Conservation (phyloP, 2,888 invertebrate genomes). For the Magallana nippona region DNA sequence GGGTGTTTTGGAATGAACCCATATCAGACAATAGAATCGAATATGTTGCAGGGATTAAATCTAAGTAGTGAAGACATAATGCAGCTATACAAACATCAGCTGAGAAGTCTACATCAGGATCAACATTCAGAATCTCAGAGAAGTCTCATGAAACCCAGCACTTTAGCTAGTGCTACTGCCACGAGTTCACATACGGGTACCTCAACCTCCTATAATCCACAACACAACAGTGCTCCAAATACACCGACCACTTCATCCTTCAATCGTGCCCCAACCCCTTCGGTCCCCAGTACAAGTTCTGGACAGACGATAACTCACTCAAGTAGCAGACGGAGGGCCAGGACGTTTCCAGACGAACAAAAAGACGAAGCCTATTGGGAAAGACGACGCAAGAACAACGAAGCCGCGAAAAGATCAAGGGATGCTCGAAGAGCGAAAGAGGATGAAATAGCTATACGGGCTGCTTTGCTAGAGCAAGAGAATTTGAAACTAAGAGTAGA, state of each 20-base stretch:
- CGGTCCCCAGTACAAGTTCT: constrained; percentile 49
- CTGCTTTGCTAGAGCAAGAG: constrained; percentile 92
- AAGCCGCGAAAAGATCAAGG: constrained; percentile 95
- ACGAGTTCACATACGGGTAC: constrained; percentile 43
- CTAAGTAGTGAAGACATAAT: constrained; percentile 72
- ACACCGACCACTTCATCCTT: constrained; percentile 51
- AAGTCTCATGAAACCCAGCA: constrained; percentile 8
- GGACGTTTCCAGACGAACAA: constrained; percentile 76
- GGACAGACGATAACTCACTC: constrained; percentile 52
- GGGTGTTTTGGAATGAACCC: constrained; percentile 76
- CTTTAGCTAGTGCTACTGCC: constrained; percentile 7
- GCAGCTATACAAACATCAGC: constrained; percentile 72
- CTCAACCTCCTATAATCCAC: constrained; percentile 36
- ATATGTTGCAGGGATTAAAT: constrained; percentile 63
- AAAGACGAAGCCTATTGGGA: constrained; percentile 93
- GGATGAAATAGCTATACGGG: constrained; percentile 93
- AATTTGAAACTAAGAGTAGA: constrained; percentile 89
- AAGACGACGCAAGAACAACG: constrained; percentile 93
- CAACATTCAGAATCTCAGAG: constrained; percentile 19
- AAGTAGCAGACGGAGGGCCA: constrained; percentile 66
- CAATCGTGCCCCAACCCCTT: constrained; percentile 25
- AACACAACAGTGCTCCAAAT: constrained; percentile 49
- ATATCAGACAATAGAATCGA: constrained; percentile 66
- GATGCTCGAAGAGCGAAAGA: constrained; percentile 94
- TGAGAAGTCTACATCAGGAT: constrained; percentile 63